A percentile compares a stretch with the other conserved stretches of the same genome.
Conservation (phyloP, 2,113 vertebrate genomes). For the Crotalus horridus region DNA sequence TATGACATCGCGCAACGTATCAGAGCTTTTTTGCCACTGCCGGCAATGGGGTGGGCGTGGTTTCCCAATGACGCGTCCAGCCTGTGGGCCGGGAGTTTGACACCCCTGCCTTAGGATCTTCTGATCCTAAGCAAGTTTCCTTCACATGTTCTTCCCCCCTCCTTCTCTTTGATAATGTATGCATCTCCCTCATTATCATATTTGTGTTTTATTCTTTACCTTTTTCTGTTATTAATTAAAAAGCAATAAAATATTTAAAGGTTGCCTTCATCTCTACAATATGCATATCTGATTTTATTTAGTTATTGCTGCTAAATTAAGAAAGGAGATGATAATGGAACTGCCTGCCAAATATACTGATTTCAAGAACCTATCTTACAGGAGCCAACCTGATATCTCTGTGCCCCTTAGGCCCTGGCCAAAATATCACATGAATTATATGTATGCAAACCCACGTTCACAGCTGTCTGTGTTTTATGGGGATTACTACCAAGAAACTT, state of each 20-base stretch:
- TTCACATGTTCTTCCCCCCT: background rate
- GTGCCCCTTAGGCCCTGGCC: background rate
- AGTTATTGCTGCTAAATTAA: background rate
- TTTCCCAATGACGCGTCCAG: too few relatives aligned
- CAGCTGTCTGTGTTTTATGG: background rate
- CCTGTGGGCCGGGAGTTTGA: too few relatives aligned
- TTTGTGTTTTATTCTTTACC: background rate
- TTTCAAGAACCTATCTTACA: background rate
- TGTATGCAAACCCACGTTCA: background rate
- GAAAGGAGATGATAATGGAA: background rate
- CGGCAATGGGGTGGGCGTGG: too few relatives aligned
- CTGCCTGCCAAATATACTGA: background rate
- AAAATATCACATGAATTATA: background rate
- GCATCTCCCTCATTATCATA: background rate
- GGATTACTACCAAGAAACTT: background rate
- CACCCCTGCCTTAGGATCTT: background rate
- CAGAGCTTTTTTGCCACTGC: too few relatives aligned
- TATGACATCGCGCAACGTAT: too few relatives aligned
- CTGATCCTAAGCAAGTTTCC: background rate
- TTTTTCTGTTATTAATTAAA: background rate
- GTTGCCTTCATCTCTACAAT: background rate
- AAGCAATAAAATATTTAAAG: background rate
- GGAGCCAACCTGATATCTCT: background rate
- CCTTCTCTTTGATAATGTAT: background rate
- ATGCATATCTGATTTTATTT: background rate